phyloP scores from a whole-genome alignment of 2,888 invertebrate genomes.

The Melinopterus prodromus region DNA sequence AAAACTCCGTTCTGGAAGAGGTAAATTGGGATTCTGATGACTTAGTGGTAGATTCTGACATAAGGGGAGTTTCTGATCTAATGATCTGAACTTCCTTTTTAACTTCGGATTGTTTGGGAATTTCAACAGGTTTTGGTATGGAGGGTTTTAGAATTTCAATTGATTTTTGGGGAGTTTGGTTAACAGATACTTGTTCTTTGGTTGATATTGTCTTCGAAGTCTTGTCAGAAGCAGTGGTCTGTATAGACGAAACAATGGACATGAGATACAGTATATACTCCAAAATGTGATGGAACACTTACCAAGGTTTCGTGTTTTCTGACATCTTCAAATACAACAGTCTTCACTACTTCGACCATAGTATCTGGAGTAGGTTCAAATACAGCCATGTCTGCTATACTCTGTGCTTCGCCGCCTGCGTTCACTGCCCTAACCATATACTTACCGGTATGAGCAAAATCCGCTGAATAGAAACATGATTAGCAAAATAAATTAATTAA shows the following conservation, averaged over 20 bases:
- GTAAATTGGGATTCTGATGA: slow-evolving; percentile 48
- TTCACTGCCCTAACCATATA: slow-evolving; percentile 80
- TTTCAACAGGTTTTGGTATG: slow-evolving; percentile 34
- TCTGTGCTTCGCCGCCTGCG: slow-evolving; percentile 82
- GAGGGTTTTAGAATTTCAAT: slow-evolving; percentile 43
- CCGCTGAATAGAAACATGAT: slow-evolving; percentile 59
- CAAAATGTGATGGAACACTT: slow-evolving; percentile 45
- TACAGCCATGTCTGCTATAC: slow-evolving; percentile 80
- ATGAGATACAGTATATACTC: neutral
- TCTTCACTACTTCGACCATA: slow-evolving; percentile 73
- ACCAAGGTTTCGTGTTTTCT: slow-evolving; percentile 61
- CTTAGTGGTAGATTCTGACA: slow-evolving; percentile 35
- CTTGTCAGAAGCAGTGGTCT: slow-evolving; percentile 47
- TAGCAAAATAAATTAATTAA: neutral
- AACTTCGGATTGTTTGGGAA: slow-evolving; percentile 32
- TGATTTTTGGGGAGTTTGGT: slow-evolving; percentile 30
- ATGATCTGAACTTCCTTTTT: slow-evolving; percentile 32
- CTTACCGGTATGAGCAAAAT: slow-evolving; percentile 75
- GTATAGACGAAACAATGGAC: slow-evolving; percentile 26
- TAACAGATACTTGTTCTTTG: slow-evolving; percentile 36
- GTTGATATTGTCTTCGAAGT: slow-evolving; percentile 43
- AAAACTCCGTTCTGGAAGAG: slow-evolving; percentile 54
- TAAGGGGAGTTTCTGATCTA: slow-evolving; percentile 33
- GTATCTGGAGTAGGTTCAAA: slow-evolving; percentile 74
- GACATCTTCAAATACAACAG: slow-evolving; percentile 69